Percentiles rank a stretch among this genome's conserved stretches.
Conservation (phyloP, 2,797 vertebrate genomes). For the Neosalanx taihuensis region DNA sequence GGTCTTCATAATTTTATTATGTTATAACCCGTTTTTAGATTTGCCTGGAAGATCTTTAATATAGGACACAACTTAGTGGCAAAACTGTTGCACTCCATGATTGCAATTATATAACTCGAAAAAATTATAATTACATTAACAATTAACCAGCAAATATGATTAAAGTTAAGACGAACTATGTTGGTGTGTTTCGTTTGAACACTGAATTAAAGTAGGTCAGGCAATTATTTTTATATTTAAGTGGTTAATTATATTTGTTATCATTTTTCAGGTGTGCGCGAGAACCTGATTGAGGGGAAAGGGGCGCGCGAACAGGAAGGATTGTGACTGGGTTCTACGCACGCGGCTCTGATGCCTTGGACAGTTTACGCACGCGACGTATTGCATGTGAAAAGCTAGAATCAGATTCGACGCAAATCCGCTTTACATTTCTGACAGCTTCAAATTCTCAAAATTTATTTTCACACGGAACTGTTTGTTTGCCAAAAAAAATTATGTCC, state of each 20-base stretch:
- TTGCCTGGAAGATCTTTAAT: too few species aligned
- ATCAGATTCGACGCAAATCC: conserved; percentile 14
- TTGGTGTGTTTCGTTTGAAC: too few species aligned
- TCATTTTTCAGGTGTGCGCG: conserved; percentile 49
- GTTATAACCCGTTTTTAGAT: too few species aligned
- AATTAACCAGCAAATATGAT: too few species aligned
- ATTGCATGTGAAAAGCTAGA: conserved; percentile 43
- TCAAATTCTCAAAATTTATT: not conserved
- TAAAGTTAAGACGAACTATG: too few species aligned
- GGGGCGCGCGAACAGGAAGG: conserved; percentile 24
- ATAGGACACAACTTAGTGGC: too few species aligned
- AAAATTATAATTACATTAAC: too few species aligned
- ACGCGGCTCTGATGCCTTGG: conserved; percentile 38
- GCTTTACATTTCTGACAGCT: conserved; percentile 11
- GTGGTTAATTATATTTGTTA: not conserved
- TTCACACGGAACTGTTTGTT: not conserved
- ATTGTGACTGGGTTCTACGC: conserved; percentile 51
- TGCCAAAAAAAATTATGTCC: conserved; percentile 63
- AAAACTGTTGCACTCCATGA: too few species aligned
- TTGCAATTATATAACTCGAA: too few species aligned
- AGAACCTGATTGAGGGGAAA: not conserved
- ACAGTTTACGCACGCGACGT: conserved; percentile 25
- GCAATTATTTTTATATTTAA: not conserved
- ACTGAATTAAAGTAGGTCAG: not conserved
- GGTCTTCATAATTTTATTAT: too few species aligned